Evolutionary conservation across 2,888 invertebrate genomes (phyloP).

Genomic region (Rhingia rostrata): DNA sequence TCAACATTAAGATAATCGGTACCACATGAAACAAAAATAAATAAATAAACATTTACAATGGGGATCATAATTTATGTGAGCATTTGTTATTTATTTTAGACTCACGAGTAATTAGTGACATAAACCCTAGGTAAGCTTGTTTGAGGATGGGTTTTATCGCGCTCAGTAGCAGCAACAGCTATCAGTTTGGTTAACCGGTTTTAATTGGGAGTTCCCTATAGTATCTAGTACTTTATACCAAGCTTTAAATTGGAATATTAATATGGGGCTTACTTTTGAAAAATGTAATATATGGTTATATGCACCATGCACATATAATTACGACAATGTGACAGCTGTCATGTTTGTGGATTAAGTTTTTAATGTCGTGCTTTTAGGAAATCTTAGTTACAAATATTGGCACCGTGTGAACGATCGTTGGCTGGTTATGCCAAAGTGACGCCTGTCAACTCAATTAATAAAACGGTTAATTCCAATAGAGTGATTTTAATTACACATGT

Average conservation of each 20-base stretch:
- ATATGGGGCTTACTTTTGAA: neutral
- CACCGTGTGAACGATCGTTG: neutral
- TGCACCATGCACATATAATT: neutral
- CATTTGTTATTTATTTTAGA: slow-evolving; percentile 8
- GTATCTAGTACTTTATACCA: too few relatives aligned
- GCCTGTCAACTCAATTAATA: neutral
- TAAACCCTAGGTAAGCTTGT: neutral
- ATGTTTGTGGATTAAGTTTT: neutral
- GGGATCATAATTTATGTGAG: slow-evolving; percentile 3
- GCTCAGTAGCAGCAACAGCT: neutral
- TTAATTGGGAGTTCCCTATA: slow-evolving; percentile 9
- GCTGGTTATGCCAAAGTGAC: neutral
- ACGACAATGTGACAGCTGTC: neutral
- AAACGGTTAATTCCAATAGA: too few relatives aligned
- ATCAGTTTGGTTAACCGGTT: neutral
- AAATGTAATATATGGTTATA: neutral
- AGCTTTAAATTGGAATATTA: too few relatives aligned
- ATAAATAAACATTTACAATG: slow-evolving; percentile 19
- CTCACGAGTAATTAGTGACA: neutral
- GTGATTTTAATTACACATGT: too few relatives aligned
- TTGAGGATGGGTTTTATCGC: neutral
- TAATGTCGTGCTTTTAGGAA: neutral
- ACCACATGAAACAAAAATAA: neutral
- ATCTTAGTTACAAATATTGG: neutral
- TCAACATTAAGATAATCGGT: neutral